These are phyloP conservation scores for Dromius quadrimaculatus DNA, from an alignment of 2,888 invertebrate genomes.

Conservation along the genomic window DNA sequence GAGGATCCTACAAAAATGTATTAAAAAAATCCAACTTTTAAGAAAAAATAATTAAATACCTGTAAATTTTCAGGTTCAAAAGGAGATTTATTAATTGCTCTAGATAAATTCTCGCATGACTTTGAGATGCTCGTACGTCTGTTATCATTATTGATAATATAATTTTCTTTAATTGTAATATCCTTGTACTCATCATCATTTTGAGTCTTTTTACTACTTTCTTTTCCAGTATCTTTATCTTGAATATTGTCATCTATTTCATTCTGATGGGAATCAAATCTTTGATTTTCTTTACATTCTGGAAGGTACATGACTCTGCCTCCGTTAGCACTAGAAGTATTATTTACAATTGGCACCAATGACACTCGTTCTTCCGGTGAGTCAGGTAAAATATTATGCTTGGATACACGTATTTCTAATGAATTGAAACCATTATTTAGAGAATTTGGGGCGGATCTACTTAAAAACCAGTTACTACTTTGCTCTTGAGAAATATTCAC, in stretches of 20 bases:
- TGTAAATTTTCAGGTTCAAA: constrained; percentile 63
- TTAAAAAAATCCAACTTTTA: constrained; percentile 20
- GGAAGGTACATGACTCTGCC: constrained; percentile 87
- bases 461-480: constrained; percentile 84
- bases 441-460: constrained; percentile 84
- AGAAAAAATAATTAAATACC: constrained; percentile 58
- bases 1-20: constrained; percentile 37
- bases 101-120: constrained; percentile 66
- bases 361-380: constrained; percentile 56
- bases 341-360: constrained; percentile 57
- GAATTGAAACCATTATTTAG: constrained; percentile 73
- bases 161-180: constrained; percentile 34
- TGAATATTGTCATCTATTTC: constrained; percentile 38
- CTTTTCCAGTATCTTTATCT: constrained; percentile 54
- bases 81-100: constrained; percentile 55
- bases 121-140: constrained; percentile 63
- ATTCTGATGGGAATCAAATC: constrained; percentile 41
- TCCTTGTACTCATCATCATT: constrained; percentile 54
- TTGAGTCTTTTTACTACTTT: constrained; percentile 51
- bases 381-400: constrained; percentile 28
- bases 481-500: constrained; percentile 59
- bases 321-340: constrained; percentile 62
- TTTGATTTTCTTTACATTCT: constrained; percentile 53
- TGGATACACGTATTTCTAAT: constrained; percentile 58
- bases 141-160: too few species aligned